These are phyloP conservation scores for Telmatherina bonti DNA, from an alignment of 2,797 vertebrate genomes.

Conservation along the genomic window DNA sequence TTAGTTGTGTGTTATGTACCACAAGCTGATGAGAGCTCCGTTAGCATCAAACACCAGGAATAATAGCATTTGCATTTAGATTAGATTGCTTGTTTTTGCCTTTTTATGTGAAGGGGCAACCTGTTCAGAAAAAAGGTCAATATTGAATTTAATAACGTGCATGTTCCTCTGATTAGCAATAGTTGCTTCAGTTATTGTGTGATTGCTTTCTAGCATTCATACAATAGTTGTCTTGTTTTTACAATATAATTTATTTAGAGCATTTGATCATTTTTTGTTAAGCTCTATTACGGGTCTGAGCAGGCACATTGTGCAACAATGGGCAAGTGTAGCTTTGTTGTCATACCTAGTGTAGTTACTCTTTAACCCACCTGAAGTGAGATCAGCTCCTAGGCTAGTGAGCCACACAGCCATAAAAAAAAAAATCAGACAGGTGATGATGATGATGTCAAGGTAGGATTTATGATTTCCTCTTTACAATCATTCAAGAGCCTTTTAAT, in stretches of 20 bases:
- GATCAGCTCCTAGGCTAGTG: slow-evolving; percentile 12
- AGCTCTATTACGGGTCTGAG: slow-evolving; percentile 1
- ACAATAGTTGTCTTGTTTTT: too few relatives aligned
- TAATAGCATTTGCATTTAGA: slow-evolving; percentile 21
- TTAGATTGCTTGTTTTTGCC: slow-evolving; percentile 13
- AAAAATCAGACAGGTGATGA: slow-evolving; percentile 50
- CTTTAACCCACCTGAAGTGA: slow-evolving; percentile 43
- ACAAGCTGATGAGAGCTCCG: slow-evolving; percentile 12
- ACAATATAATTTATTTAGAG: not conserved
- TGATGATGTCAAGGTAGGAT: slow-evolving; percentile 69
- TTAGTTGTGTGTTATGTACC: slow-evolving; percentile 8
- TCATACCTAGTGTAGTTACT: slow-evolving; percentile 38
- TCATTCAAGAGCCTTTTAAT: slow-evolving; percentile 62
- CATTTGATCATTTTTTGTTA: slow-evolving; percentile 11
- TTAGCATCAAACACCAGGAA: not conserved
- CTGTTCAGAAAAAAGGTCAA: too few relatives aligned
- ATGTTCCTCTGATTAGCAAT: not conserved
- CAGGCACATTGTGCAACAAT: slow-evolving; percentile 29
- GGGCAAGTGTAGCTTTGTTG: not conserved
- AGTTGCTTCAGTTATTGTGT: not conserved
- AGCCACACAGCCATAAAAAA: slow-evolving; percentile 50
- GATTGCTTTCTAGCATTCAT: too few relatives aligned
- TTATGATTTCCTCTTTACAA: slow-evolving; percentile 77
- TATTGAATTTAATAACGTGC: not conserved
- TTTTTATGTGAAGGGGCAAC: not conserved